These are phyloP conservation scores for Euwallacea similis DNA, from an alignment of 1,140 invertebrate species.

Conservation along the genomic window DNA sequence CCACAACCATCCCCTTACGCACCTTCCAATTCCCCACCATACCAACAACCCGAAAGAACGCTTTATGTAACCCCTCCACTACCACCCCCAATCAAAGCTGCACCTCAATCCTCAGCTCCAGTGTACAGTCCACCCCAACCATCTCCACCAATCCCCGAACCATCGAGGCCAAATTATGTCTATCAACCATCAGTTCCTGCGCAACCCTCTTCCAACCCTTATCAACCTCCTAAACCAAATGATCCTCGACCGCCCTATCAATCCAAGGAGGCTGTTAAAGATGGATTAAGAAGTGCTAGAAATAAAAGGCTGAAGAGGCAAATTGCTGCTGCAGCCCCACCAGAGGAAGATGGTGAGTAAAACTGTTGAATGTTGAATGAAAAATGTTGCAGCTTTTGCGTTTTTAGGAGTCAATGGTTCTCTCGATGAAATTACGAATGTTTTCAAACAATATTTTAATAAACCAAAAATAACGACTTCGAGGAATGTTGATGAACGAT, in stretches of 20 bases:
- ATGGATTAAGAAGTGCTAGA: neutral
- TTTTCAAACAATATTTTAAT: too few relatives aligned
- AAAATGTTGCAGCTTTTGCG: neutral
- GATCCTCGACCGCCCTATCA: neutral
- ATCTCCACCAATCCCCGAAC: neutral
- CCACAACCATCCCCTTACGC: neutral
- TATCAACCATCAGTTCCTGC: neutral
- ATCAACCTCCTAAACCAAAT: neutral
- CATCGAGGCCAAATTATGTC: too few relatives aligned
- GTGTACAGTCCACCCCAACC: neutral
- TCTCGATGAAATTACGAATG: neutral
- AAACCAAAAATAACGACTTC: too few relatives aligned
- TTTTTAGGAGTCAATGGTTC: neutral
- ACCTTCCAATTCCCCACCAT: neutral
- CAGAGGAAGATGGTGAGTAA: slow-evolving; percentile 15
- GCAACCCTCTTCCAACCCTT: neutral
- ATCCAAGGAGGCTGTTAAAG: neutral
- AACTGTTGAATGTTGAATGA: slow-evolving; percentile 16
- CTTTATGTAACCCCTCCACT: neutral
- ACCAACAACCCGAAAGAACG: neutral
- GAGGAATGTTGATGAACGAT: neutral
- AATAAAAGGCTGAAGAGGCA: neutral
- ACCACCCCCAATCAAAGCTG: neutral
- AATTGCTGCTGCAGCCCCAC: neutral
- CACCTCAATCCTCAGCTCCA: neutral